Percentiles rank a stretch among this genome's conserved stretches.
phyloP scores from a whole-genome alignment of 2,888 invertebrate genomes.

The Ormyrus labotus region DNA sequence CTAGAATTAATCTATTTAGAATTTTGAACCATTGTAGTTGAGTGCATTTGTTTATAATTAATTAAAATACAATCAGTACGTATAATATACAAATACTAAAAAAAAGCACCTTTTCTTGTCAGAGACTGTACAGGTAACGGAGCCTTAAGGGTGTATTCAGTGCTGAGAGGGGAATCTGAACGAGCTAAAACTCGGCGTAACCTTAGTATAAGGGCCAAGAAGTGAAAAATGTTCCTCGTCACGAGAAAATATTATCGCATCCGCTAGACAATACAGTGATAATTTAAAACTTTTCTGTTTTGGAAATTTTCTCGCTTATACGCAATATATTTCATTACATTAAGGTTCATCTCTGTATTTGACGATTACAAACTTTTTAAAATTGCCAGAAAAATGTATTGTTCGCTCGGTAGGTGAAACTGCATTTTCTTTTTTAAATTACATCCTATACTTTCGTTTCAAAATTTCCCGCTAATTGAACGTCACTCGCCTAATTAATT shows the following conservation, averaged over 20 bases:
- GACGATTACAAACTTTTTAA: too few relatives aligned
- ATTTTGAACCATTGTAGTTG: neutral
- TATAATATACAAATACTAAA: neutral
- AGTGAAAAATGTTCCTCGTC: constrained; percentile 35
- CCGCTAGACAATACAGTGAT: neutral
- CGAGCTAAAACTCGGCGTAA: neutral
- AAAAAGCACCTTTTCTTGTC: neutral
- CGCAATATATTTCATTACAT: too few relatives aligned
- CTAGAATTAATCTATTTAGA: too few relatives aligned
- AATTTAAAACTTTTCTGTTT: constrained; percentile 22
- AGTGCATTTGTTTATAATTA: neutral
- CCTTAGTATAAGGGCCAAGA: neutral
- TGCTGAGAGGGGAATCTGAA: neutral
- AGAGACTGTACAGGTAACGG: neutral
- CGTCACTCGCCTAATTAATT: too few relatives aligned
- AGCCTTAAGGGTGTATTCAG: neutral
- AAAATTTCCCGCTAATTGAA: too few relatives aligned
- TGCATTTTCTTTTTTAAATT: too few relatives aligned
- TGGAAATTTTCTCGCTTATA: neutral
- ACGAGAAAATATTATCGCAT: constrained; percentile 41
- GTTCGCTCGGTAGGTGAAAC: too few relatives aligned
- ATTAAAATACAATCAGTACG: too few relatives aligned
- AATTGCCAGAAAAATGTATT: too few relatives aligned
- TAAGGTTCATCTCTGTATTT: too few relatives aligned
- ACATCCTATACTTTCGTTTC: too few relatives aligned